phyloP scores from a whole-genome alignment of 2,797 vertebrate genomes.

The Valencia hispanica region DNA sequence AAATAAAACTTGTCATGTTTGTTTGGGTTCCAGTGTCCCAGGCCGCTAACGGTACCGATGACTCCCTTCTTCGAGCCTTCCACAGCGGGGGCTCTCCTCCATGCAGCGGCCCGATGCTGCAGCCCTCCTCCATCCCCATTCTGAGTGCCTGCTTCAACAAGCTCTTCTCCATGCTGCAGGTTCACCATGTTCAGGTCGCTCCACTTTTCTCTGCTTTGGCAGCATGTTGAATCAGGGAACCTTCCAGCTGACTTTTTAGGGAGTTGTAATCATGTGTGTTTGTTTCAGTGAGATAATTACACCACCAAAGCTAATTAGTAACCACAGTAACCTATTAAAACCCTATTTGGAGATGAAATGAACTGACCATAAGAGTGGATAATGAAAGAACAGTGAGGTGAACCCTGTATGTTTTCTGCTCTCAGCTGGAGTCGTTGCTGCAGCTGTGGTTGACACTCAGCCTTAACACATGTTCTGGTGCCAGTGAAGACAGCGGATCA shows the following conservation, averaged over 20 bases:
- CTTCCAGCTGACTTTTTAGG: neutral
- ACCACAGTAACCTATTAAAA: too few species aligned
- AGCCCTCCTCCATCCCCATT: conserved; percentile 95
- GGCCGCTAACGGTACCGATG: conserved; percentile 92
- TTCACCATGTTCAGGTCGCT: conserved; percentile 96
- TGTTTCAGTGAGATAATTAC: neutral
- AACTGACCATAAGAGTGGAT: neutral
- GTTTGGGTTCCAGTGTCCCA: conserved; percentile 83
- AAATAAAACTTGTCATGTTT: neutral
- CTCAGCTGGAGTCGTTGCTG: conserved; percentile 94
- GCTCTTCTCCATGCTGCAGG: conserved; percentile 98
- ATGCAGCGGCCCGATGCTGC: conserved; percentile 82
- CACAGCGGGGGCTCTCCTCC: conserved; percentile 84
- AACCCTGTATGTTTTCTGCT: neutral
- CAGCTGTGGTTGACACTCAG: conserved; percentile 98
- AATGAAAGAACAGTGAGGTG: neutral
- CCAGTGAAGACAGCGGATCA: conserved; percentile 89
- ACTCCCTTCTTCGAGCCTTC: conserved; percentile 91
- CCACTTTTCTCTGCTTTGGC: neutral
- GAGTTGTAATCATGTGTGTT: neutral
- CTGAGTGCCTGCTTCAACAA: conserved; percentile 98
- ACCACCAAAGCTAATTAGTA: neutral
- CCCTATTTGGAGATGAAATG: neutral
- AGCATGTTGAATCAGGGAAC: neutral
- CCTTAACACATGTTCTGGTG: conserved; percentile 90